phyloP scores from a whole-genome alignment of 2,888 invertebrate genomes.

The Polyommatus icarus region DNA sequence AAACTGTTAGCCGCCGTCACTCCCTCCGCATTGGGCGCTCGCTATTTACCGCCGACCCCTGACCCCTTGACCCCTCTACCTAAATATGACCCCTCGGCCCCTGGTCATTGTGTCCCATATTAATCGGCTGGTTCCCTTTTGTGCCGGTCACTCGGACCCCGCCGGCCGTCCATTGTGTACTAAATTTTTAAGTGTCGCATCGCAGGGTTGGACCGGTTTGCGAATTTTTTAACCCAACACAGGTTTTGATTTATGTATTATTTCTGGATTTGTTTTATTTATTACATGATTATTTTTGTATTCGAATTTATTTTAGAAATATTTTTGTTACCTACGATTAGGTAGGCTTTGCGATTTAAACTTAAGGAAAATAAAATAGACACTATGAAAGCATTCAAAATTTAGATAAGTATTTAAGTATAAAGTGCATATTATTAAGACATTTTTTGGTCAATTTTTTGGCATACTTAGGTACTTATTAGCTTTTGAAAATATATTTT shows the following conservation, averaged over 20 bases:
- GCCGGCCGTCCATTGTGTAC: constrained; percentile 66
- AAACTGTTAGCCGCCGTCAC: constrained; percentile 67
- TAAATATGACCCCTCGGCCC: constrained; percentile 76
- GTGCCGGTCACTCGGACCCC: constrained; percentile 67
- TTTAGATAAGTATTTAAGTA: too few relatives aligned
- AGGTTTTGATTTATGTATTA: constrained; percentile 40
- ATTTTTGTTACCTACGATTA: neutral
- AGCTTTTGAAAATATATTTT: too few relatives aligned
- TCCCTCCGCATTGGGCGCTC: constrained; percentile 59
- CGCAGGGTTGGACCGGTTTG: constrained; percentile 58
- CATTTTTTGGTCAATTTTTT: too few relatives aligned
- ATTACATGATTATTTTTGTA: constrained; percentile 35
- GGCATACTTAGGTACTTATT: too few relatives aligned
- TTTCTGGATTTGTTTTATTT: constrained; percentile 39
- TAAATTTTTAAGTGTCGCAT: constrained; percentile 69
- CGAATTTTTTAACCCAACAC: constrained; percentile 46
- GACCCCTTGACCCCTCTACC: constrained; percentile 76
- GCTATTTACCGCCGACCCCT: constrained; percentile 74
- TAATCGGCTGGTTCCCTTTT: constrained; percentile 75
- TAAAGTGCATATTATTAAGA: too few relatives aligned
- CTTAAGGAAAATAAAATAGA: too few relatives aligned
- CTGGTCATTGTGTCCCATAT: constrained; percentile 71
- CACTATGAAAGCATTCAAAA: too few relatives aligned
- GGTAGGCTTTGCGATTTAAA: too few relatives aligned
- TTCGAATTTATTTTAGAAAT: constrained; percentile 14